Evolutionary conservation across 2,797 vertebrate genomes (phyloP).

Genomic region (Lateolabrax maculatus): DNA sequence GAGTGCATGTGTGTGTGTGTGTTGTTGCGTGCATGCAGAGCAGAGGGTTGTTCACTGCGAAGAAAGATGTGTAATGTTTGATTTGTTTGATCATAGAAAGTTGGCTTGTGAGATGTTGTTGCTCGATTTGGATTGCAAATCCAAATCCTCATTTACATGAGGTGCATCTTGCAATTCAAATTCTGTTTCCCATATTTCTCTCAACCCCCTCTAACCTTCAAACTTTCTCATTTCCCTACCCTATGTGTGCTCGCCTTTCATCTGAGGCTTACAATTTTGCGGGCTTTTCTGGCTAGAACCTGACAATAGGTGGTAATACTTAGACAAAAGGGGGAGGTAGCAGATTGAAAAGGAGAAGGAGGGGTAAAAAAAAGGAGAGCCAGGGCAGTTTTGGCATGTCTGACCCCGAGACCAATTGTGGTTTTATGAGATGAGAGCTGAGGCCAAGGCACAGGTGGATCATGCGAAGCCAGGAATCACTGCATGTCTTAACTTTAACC

Average conservation of each 20-base stretch:
- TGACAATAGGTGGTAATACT: slow-evolving; percentile 22
- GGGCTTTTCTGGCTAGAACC: not conserved
- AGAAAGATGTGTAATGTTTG: slow-evolving; percentile 26
- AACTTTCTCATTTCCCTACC: slow-evolving; percentile 10
- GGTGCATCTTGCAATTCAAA: slow-evolving; percentile 56
- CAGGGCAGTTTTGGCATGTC: slow-evolving; percentile 24
- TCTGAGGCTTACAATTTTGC: slow-evolving; percentile 13
- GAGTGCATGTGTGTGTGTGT: not conserved
- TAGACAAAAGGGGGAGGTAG: slow-evolving; percentile 23
- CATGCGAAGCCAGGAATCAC: slow-evolving; percentile 32
- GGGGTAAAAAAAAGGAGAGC: slow-evolving; percentile 3
- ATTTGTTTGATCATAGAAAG: slow-evolving; percentile 50
- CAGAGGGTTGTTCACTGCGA: slow-evolving; percentile 13
- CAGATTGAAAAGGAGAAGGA: slow-evolving; percentile 23
- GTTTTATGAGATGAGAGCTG: slow-evolving; percentile 47
- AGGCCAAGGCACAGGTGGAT: slow-evolving; percentile 59
- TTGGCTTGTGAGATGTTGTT: slow-evolving; percentile 4
- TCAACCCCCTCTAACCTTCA: slow-evolving; percentile 24
- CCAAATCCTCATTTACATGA: slow-evolving; percentile 61
- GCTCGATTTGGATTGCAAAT: slow-evolving; percentile 75
- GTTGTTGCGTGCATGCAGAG: slow-evolving; percentile 15
- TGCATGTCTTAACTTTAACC: slow-evolving; percentile 43
- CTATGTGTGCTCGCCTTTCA: slow-evolving; percentile 11
- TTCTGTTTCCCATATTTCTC: slow-evolving; percentile 39
- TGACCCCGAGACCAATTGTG: slow-evolving; percentile 42